Evolutionary conservation across 2,888 invertebrate species (phyloP).

Genomic region (Tetanocera ferruginea): DNA sequence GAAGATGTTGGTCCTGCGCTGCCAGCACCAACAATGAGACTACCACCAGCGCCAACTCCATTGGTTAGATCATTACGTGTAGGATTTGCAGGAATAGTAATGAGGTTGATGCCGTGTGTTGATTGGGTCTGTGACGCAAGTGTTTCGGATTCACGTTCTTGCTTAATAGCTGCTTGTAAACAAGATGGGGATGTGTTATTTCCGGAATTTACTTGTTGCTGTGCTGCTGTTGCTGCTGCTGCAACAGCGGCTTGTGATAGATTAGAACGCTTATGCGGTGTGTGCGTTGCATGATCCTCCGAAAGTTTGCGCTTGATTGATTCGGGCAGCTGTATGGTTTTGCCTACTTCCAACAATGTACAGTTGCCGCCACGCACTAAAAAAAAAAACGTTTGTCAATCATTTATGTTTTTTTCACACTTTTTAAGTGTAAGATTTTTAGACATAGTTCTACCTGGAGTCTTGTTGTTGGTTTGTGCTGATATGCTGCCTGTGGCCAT

Average conservation of each 20-base stretch:
- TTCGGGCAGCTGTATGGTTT: constrained; percentile 62
- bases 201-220: constrained; percentile 30
- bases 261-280: constrained; percentile 20
- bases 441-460: constrained; percentile 6
- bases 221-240: constrained; percentile 38
- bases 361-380: constrained; percentile 43
- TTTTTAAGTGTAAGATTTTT: background rate
- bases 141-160: constrained; percentile 53
- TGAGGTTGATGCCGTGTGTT: constrained; percentile 61
- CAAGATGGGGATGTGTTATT: constrained; percentile 41
- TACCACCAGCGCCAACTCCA: constrained; percentile 45
- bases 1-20: constrained; percentile 52
- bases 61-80: constrained; percentile 50
- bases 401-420: background rate
- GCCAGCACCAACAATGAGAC: constrained; percentile 25
- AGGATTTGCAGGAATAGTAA: constrained; percentile 62
- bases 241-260: constrained; percentile 36
- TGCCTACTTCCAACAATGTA: constrained; percentile 52
- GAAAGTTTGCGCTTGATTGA: constrained; percentile 62
- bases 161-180: constrained; percentile 45
- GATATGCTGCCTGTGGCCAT: constrained; percentile 31
- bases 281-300: constrained; percentile 51
- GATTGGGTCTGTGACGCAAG: constrained; percentile 37
- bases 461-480: constrained; percentile 36
- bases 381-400: background rate